Evolutionary conservation across 1,140 invertebrate genomes (phyloP).

Genomic region (Bilobella aurantiaca): DNA sequence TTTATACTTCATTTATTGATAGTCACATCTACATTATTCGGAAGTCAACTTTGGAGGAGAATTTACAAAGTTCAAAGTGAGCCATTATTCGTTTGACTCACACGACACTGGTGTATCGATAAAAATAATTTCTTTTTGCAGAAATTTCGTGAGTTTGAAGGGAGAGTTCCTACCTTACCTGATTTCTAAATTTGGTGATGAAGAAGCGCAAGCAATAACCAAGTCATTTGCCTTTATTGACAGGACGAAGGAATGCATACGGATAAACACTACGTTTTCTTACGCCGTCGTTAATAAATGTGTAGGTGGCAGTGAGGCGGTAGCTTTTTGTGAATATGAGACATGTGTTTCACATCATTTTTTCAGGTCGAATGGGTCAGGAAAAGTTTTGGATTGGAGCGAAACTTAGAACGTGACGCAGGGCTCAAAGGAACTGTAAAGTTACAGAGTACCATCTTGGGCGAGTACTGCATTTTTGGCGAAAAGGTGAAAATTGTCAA

Average conservation of each 20-base stretch:
- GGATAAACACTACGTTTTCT: slow-evolving; percentile 21
- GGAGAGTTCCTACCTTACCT: slow-evolving; percentile 32
- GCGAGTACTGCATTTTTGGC: slow-evolving; percentile 43
- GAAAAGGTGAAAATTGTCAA: slow-evolving; percentile 44
- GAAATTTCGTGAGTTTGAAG: slow-evolving; percentile 25
- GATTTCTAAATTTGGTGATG: slow-evolving; percentile 20
- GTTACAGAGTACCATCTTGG: slow-evolving; percentile 39
- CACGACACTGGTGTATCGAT: background rate
- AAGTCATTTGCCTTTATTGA: slow-evolving; percentile 15
- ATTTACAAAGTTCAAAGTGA: slow-evolving; percentile 25
- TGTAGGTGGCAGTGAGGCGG: background rate
- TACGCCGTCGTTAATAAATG: slow-evolving; percentile 27
- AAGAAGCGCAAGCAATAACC: background rate
- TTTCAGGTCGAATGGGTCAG: slow-evolving; percentile 28
- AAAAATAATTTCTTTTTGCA: slow-evolving; percentile 9
- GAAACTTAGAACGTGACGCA: background rate
- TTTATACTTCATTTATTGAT: slow-evolving; percentile 43
- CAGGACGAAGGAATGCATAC: slow-evolving; percentile 8
- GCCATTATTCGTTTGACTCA: background rate
- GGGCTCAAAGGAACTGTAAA: slow-evolving; percentile 13
- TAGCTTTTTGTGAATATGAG: background rate
- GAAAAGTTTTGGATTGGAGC: background rate
- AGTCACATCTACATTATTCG: slow-evolving; percentile 48
- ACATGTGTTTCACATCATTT: background rate
- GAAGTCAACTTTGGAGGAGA: slow-evolving; percentile 43